These are phyloP conservation scores for Pogonus chalceus DNA, from an alignment of 1,140 invertebrate genomes.

Conservation along the genomic window DNA sequence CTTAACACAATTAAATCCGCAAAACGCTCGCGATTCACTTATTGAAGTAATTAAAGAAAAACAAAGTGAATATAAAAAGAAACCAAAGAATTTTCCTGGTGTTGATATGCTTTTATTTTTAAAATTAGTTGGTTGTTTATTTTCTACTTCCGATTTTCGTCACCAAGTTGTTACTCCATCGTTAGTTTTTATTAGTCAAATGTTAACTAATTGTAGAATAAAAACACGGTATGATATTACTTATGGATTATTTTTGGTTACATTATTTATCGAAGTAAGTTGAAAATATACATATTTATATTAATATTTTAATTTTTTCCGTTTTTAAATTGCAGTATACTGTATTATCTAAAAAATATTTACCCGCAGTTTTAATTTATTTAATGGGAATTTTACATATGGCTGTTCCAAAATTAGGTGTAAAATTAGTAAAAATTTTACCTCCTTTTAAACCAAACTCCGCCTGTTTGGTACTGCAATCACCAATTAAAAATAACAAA, in stretches of 20 bases:
- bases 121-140: constrained; percentile 65
- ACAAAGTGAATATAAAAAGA: constrained; percentile 52
- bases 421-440: constrained; percentile 45
- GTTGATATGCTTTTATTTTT: constrained; percentile 70
- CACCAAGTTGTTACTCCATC: constrained; percentile 79
- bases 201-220: constrained; percentile 54
- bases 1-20: constrained; percentile 57
- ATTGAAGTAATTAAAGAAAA: constrained; percentile 65
- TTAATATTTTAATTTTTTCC: background rate
- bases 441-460: constrained; percentile 53
- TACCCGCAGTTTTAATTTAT: constrained; percentile 70
- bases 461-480: constrained; percentile 44
- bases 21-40: constrained; percentile 52
- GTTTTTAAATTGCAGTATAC: constrained; percentile 49
- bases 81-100: constrained; percentile 50
- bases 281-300: background rate
- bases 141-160: constrained; percentile 79
- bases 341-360: constrained; percentile 65
- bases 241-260: constrained; percentile 66
- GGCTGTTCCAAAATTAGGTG: constrained; percentile 43
- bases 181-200: constrained; percentile 72
- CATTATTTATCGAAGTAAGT: constrained; percentile 60
- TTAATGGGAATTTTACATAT: constrained; percentile 58
- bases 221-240: constrained; percentile 55
- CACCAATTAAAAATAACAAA: constrained; percentile 35